phyloP scores from a whole-genome alignment of 2,113 vertebrate genomes.

The Colaptes auratus region DNA sequence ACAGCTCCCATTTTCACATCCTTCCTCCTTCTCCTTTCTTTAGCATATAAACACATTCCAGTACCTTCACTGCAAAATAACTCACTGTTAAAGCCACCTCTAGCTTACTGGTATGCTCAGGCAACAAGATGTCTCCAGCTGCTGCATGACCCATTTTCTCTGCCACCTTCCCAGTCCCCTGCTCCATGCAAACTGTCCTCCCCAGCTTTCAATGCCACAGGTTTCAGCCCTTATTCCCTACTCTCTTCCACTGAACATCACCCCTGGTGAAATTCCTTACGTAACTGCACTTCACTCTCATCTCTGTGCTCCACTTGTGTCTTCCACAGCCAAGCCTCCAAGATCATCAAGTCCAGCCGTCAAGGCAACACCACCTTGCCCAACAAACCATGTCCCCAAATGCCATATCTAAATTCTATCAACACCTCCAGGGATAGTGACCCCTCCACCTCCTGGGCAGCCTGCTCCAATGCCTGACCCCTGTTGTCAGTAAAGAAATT shows the following conservation, averaged over 20 bases:
- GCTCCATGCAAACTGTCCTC: background rate
- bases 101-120: background rate
- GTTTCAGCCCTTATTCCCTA: background rate
- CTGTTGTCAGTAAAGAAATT: too few relatives aligned
- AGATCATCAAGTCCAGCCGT: too few relatives aligned
- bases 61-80: background rate
- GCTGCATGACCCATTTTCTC: background rate
- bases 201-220: background rate
- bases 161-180: background rate
- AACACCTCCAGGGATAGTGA: too few relatives aligned
- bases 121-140: background rate
- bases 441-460: too few relatives aligned
- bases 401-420: too few relatives aligned
- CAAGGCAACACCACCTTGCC: too few relatives aligned
- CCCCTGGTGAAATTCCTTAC: background rate
- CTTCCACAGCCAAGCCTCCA: background rate
- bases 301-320: background rate
- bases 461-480: too few relatives aligned
- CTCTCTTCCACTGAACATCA: background rate
- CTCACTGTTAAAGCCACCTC: background rate
- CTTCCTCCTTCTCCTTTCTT: background rate
- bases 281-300: accelerated
- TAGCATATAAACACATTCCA: background rate
- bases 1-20: background rate
- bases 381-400: too few relatives aligned